A percentile compares a stretch with the other conserved stretches of the same genome.
These are phyloP conservation scores for Metalampra italica DNA, from an alignment of 2,888 invertebrate genomes.

Conservation along the genomic window DNA sequence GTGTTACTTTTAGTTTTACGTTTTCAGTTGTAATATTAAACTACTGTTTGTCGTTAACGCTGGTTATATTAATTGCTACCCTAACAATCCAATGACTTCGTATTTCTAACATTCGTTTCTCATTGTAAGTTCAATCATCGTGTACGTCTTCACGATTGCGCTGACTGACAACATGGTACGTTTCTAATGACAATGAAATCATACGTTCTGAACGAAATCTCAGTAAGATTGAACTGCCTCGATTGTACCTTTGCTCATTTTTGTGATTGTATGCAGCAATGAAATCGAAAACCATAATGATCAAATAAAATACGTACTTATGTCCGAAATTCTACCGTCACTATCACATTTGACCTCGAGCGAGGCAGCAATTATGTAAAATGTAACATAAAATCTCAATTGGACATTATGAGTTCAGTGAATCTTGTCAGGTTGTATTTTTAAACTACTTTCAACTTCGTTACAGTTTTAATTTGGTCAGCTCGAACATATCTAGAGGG, in stretches of 20 bases:
- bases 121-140: neutral
- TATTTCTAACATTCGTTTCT: slow-evolving; percentile 5
- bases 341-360: slow-evolving; percentile 11
- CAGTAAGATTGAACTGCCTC: too few species aligned
- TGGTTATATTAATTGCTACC: too few species aligned
- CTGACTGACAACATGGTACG: neutral
- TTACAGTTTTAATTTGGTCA: too few species aligned
- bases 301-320: neutral
- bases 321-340: neutral
- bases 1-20: too few species aligned
- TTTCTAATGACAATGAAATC: neutral
- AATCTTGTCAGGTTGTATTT: neutral
- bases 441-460: too few species aligned
- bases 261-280: neutral
- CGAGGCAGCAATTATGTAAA: slow-evolving; percentile 7
- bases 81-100: slow-evolving; percentile 10
- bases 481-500: too few species aligned
- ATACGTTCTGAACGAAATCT: neutral
- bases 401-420: neutral
- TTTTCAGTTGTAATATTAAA: neutral
- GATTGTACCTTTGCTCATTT: too few species aligned
- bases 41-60: neutral
- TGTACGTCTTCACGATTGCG: neutral
- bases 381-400: slow-evolving; percentile 1
- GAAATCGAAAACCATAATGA: neutral